Evolutionary conservation across 1,140 invertebrate genomes (phyloP), one percentile per base, ranked within the genome.

Genomic region (Pseudachorutes palmiensis): DNA sequence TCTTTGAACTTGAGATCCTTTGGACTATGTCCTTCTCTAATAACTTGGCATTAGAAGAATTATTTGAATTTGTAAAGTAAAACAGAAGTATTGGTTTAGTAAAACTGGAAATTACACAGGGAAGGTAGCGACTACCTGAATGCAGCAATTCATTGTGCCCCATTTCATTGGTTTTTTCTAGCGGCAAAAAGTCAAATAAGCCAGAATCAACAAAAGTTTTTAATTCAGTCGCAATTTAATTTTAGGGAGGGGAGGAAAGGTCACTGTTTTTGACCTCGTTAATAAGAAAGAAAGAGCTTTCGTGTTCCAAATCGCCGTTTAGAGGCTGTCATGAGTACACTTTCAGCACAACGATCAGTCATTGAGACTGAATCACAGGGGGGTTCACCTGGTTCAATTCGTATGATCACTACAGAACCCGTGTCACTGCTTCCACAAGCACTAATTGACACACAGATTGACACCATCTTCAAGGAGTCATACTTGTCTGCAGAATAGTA

Each of bases 401-500:
- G 51, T 14, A 55, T 55, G 51, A 9, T 55, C 12, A 19, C 51
- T 14, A 55, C 58, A 29, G 24, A 28, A 31, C 5, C 22, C 30
- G 22, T 79, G 79, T 55, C 51, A 12, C 9, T 14, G 24, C 3
- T 55, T 14, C 51, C 51, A 55, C 3, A 16, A 5, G 3, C 9
- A 5, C 24, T 55, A 3, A 14, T 22, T 5, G 24, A 55, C 3
- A 55, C 51, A 26, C 51, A 55, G 51, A 55, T 55, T 55, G 12
- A 12, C 24, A 55, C 3, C 24, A 22, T 55, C 75, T 81, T 86
- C 72, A 84, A 87, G 66, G 88, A 90, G 76, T 90, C 90, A 72
- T 84, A 86, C 71, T 84, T 90, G 68, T 81, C 89, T 66, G 86
- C 87, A 1, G 88, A 91, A 79, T 90, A 88, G 87, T 90, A 82